Percentiles rank a stretch among this genome's conserved stretches.
phyloP scores from a whole-genome alignment of 2,113 vertebrate genomes.

The Rafetus swinhoei region DNA sequence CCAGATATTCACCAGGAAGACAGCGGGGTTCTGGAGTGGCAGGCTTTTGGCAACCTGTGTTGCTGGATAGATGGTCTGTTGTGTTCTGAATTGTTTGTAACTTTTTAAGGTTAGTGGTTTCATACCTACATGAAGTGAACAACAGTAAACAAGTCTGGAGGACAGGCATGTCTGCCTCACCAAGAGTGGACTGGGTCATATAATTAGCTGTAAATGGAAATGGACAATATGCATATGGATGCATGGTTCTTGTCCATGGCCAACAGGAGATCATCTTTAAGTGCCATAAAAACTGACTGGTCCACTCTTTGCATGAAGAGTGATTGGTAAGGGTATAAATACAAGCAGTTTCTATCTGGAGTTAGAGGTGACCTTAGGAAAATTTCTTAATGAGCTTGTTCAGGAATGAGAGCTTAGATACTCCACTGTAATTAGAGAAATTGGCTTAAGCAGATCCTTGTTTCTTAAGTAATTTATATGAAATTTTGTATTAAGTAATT shows the following conservation, averaged over 20 bases:
- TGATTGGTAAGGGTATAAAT: not conserved
- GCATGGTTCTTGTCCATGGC: not conserved
- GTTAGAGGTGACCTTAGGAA: not conserved
- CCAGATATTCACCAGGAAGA: not conserved
- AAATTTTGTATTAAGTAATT: not conserved
- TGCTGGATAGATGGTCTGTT: not conserved
- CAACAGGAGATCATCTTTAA: not conserved
- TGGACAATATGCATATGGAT: not conserved
- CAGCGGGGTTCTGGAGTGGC: not conserved
- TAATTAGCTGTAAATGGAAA: not conserved
- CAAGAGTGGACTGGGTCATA: not conserved
- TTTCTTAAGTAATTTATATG: not conserved
- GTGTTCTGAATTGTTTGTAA: not conserved
- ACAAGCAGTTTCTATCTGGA: not conserved
- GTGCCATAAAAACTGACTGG: not conserved
- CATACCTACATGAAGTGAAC: slow-evolving; percentile 4
- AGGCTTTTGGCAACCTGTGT: not conserved
- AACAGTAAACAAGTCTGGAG: slow-evolving; percentile 9
- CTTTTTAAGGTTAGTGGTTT: slow-evolving; percentile 32
- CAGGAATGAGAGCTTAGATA: accelerated
- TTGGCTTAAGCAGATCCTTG: not conserved
- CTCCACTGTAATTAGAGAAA: not conserved
- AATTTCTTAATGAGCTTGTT: not conserved
- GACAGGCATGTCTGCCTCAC: slow-evolving; percentile 32
- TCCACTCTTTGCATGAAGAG: not conserved